A percentile compares a stretch with the other conserved stretches of the same genome.
These are phyloP conservation scores for Altica lythri DNA, from an alignment of 2,888 invertebrate genomes.

Conservation along the genomic window DNA sequence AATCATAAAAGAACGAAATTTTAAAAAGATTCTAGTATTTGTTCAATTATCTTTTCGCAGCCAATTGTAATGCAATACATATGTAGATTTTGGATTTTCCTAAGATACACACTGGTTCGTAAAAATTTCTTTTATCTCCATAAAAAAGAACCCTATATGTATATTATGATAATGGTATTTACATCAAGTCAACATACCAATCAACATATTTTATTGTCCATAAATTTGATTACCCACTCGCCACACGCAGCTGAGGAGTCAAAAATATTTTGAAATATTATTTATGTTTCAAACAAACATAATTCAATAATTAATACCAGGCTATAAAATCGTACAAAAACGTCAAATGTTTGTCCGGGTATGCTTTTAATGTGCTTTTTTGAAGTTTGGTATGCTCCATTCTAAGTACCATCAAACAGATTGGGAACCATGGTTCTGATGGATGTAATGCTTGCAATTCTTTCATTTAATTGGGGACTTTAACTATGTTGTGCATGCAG, in stretches of 20 bases:
- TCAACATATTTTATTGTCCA: slow-evolving; percentile 2
- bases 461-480: slow-evolving; percentile 19
- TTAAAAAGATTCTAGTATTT: no score
- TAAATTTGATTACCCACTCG: slow-evolving; percentile 15
- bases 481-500: slow-evolving; percentile 20
- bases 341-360: neutral
- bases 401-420: slow-evolving; percentile 15
- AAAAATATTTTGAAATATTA: slow-evolving; percentile 18
- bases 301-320: slow-evolving; percentile 17
- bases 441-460: slow-evolving; percentile 23
- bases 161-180: no score
- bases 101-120: no score
- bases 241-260: slow-evolving; percentile 10
- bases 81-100: no score
- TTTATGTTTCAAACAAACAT: slow-evolving; percentile 16
- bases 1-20: no score
- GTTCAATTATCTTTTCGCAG: no score
- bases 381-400: neutral
- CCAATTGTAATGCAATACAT: no score
- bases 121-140: no score
- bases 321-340: slow-evolving; percentile 12
- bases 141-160: no score
- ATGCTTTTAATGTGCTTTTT: slow-evolving; percentile 13
- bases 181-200: slow-evolving; percentile 1
- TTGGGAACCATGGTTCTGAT: slow-evolving; percentile 8